These are phyloP conservation scores for Phenganax subtilis DNA, from an alignment of 92 coral and sea anemone species.

Conservation along the genomic window DNA sequence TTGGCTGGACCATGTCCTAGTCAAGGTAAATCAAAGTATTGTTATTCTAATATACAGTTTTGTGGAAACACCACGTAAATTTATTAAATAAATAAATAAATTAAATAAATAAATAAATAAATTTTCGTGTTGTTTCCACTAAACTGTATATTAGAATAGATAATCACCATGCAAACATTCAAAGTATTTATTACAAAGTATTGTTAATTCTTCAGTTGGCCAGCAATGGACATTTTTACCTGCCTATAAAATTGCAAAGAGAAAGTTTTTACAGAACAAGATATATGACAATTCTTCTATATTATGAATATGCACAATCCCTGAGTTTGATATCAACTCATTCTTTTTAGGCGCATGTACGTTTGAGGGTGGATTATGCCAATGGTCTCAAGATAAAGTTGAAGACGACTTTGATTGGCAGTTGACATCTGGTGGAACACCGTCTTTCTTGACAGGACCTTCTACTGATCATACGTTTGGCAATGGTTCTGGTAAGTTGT, in stretches of 20 bases:
- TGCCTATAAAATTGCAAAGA: no score
- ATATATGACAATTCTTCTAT: not conserved
- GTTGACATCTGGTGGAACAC: constrained; percentile 67
- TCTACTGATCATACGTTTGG: constrained; percentile 84
- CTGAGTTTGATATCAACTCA: not conserved
- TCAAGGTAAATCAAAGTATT: constrained; percentile 53
- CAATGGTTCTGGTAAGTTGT: constrained; percentile 53
- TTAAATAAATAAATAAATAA: no score
- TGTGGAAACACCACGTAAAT: no score
- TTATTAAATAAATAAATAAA: no score
- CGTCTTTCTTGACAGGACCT: constrained; percentile 73
- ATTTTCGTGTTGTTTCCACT: no score
- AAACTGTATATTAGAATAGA: no score
- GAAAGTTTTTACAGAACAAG: not conserved
- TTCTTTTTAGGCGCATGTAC: constrained; percentile 69
- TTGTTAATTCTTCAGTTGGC: no score
- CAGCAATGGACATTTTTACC: no score
- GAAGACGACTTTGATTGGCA: constrained; percentile 95
- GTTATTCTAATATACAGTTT: no score
- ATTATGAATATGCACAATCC: not conserved
- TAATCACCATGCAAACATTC: no score
- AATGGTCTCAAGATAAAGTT: constrained; percentile 67
- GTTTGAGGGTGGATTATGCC: constrained; percentile 87
- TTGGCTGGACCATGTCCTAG: constrained; percentile 65
- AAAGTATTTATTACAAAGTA: no score